phyloP scores from a whole-genome alignment of 2,113 vertebrate genomes.

The Rhinichthys klamathensis region DNA sequence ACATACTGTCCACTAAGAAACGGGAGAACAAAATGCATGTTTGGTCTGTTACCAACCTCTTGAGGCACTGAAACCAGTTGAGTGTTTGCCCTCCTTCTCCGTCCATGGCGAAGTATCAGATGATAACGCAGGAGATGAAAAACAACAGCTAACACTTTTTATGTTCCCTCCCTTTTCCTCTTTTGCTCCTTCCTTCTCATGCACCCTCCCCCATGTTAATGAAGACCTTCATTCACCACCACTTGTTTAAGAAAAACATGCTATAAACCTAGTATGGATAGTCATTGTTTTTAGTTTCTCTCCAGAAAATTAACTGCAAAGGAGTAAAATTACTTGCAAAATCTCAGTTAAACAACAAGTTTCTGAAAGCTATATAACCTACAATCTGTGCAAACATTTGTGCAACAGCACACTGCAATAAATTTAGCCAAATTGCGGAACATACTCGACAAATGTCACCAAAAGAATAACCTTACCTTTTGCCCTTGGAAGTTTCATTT shows the following conservation, averaged over 20 bases:
- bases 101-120: conserved; percentile 67
- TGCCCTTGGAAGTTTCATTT: not conserved
- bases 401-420: not conserved
- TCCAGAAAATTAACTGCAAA: too few relatives aligned
- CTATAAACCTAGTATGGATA: not conserved
- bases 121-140: conserved; percentile 27
- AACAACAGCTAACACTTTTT: not conserved
- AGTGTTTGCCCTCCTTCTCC: conserved; percentile 49
- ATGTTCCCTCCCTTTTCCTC: conserved; percentile 51
- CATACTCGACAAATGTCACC: not conserved
- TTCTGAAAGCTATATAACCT: not conserved
- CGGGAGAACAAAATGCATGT: not conserved
- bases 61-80: conserved; percentile 66
- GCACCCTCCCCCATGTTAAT: conserved; percentile 60
- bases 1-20: conserved; percentile 4
- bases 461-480: conserved; percentile 55
- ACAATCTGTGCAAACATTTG: not conserved
- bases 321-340: too few relatives aligned
- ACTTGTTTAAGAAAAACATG: conserved; percentile 7
- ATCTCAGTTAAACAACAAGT: not conserved
- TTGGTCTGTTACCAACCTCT: conserved; percentile 63
- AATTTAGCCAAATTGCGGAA: not conserved
- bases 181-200: not conserved
- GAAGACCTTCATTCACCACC: conserved; percentile 40
- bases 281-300: not conserved